A percentile compares a stretch with the other conserved stretches of the same genome.
Evolutionary conservation across 2,888 invertebrate species (phyloP).

Genomic region (Gastracanthus pulcherrimus): DNA sequence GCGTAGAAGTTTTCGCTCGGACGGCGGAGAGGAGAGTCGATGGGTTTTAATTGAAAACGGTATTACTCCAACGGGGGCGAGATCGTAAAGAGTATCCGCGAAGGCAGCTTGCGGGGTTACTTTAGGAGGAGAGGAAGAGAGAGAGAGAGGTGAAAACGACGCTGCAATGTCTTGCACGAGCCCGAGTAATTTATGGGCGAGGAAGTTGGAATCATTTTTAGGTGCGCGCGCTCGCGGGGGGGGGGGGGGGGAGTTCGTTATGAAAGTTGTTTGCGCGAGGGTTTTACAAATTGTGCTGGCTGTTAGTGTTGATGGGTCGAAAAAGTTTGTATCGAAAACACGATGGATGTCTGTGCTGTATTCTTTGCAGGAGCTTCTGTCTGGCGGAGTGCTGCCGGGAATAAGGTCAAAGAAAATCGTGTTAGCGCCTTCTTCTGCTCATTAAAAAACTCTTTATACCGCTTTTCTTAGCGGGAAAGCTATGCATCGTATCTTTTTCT

Average conservation of each 20-base stretch:
- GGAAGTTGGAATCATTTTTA: background rate
- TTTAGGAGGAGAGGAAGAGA: background rate
- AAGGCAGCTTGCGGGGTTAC: background rate
- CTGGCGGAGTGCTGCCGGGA: too few species aligned
- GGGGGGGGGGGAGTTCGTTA: conserved; percentile 6
- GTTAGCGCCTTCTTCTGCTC: too few species aligned
- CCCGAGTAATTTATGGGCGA: background rate
- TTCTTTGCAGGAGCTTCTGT: background rate
- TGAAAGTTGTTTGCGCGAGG: background rate
- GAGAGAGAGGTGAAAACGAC: too few species aligned
- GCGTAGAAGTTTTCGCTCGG: background rate
- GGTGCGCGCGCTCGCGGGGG: background rate
- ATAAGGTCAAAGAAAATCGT: background rate
- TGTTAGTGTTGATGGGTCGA: background rate
- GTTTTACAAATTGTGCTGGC: background rate
- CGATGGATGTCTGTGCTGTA: background rate
- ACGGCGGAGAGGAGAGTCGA: too few species aligned
- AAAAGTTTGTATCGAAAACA: conserved; percentile 6
- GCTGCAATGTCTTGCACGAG: too few species aligned
- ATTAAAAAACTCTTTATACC: too few species aligned
- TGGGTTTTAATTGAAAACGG: conserved; percentile 12
- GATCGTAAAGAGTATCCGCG: background rate
- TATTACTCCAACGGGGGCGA: background rate
- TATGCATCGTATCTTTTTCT: too few species aligned
- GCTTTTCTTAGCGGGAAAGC: too few species aligned